Conservation (phyloP, 1,140 invertebrate genomes). For the Glomeris maerens region DNA sequence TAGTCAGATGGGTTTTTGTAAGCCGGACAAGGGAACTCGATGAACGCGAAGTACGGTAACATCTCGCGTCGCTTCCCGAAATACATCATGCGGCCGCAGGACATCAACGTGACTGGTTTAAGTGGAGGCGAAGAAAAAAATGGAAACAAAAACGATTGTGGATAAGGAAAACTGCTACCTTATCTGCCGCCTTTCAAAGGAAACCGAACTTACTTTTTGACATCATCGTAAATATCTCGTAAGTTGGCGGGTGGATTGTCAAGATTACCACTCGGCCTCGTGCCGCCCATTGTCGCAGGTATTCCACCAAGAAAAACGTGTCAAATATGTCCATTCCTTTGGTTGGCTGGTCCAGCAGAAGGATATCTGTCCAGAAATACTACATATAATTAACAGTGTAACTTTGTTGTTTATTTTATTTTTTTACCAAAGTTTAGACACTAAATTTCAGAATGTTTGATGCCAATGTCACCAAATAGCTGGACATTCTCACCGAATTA, state of each 20-base stretch:
- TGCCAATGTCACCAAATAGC: too few relatives aligned
- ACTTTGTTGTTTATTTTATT: too few relatives aligned
- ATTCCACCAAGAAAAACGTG: constrained; percentile 86
- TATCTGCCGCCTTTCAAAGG: background rate
- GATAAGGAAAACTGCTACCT: background rate
- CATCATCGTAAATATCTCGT: constrained; percentile 90
- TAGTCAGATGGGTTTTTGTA: constrained; percentile 95
- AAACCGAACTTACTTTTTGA: constrained; percentile 41
- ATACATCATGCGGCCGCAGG: constrained; percentile 77
- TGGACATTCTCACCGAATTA: too few relatives aligned
- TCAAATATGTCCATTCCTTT: constrained; percentile 91
- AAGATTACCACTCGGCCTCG: constrained; percentile 73
- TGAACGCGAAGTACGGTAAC: constrained; percentile 80
- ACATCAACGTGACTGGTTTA: constrained; percentile 67
- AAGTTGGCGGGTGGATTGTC: constrained; percentile 82
- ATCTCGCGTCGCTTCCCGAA: constrained; percentile 74
- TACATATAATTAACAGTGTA: too few relatives aligned
- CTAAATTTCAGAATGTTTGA: too few relatives aligned
- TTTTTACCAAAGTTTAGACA: too few relatives aligned
- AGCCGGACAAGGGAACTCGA: constrained; percentile 86
- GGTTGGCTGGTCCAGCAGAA: constrained; percentile 76
- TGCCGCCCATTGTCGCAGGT: constrained; percentile 79
- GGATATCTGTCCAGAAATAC: constrained; percentile 42
- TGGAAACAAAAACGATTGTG: constrained; percentile 8
- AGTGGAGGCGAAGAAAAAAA: constrained; percentile 11